phyloP scores from a whole-genome alignment of 2,113 vertebrate genomes.

The Mesocricetus auratus region DNA sequence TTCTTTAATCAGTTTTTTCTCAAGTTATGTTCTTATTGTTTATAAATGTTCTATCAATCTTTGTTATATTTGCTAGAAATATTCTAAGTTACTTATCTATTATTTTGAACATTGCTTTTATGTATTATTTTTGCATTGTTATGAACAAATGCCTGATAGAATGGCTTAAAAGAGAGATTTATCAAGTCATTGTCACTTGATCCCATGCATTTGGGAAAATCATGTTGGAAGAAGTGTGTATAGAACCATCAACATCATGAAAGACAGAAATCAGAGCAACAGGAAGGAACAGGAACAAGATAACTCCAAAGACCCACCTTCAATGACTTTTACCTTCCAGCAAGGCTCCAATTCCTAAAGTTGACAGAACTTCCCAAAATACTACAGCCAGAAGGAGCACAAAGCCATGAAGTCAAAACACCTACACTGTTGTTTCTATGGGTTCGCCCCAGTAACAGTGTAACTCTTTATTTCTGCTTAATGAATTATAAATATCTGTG shows the following conservation, averaged over 20 bases:
- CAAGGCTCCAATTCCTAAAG: background rate
- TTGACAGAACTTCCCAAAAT: background rate
- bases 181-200: background rate
- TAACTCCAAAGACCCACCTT: background rate
- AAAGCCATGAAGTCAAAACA: background rate
- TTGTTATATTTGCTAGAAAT: background rate
- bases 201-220: background rate
- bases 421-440: background rate
- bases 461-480: background rate
- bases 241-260: background rate
- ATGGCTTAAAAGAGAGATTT: background rate
- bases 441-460: too few species aligned
- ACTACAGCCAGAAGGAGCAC: too few species aligned
- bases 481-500: background rate
- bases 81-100: background rate
- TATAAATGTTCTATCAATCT: background rate
- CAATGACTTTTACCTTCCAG: background rate
- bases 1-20: background rate
- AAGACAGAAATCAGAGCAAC: background rate
- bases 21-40: slow-evolving; percentile 42
- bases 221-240: background rate
- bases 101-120: slow-evolving; percentile 37
- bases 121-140: background rate
- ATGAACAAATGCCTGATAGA: background rate
- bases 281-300: background rate